A percentile compares a stretch with the other conserved stretches of the same genome.
Evolutionary conservation across 2,113 vertebrate species (phyloP).

Genomic region (Cichladusa arquata): DNA sequence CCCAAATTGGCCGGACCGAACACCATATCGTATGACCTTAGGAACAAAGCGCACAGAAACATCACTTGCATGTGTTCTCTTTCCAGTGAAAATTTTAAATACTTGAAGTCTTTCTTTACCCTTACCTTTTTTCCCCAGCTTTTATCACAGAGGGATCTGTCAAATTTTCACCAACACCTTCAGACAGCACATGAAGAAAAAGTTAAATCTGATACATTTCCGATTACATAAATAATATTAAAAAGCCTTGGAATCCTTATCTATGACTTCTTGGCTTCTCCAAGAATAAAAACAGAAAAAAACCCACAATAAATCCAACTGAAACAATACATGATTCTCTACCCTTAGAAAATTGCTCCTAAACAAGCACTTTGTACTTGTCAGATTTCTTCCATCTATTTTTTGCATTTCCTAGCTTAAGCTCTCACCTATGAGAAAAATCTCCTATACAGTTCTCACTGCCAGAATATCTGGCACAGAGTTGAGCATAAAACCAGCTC

Average conservation of each 20-base stretch:
- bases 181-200: constrained; percentile 42
- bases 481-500: background rate
- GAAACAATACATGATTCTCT: background rate
- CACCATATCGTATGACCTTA: constrained; percentile 94
- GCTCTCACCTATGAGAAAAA: background rate
- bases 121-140: constrained; percentile 95
- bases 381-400: background rate
- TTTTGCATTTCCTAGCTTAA: background rate
- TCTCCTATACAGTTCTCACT: background rate
- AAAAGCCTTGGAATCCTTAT: background rate
- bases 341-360: background rate
- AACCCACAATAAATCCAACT: background rate
- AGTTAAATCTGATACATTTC: background rate
- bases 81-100: background rate
- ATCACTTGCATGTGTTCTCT: background rate
- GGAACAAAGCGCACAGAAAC: background rate
- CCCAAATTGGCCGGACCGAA: constrained; percentile 96
- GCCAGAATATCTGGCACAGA: background rate
- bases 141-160: constrained; percentile 98
- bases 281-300: background rate
- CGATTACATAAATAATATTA: background rate
- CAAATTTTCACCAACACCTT: constrained; percentile 96
- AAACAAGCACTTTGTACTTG: background rate
- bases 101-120: background rate
- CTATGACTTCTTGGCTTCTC: background rate